These are phyloP conservation scores for Plectrocnemia conspersa DNA, from an alignment of 1,140 invertebrate genomes.

Conservation along the genomic window DNA sequence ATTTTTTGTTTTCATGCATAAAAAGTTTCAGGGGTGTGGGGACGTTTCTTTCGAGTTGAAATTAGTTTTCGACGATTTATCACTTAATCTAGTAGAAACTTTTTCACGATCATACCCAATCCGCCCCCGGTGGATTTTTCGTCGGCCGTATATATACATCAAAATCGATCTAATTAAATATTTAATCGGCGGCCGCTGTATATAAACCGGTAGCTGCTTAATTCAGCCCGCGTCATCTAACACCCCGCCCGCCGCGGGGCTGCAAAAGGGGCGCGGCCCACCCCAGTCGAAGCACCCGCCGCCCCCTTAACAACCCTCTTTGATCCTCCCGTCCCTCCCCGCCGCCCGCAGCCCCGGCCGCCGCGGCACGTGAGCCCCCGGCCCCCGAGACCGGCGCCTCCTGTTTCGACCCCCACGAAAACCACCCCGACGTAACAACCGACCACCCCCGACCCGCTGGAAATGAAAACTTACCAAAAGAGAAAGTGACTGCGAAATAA, in stretches of 20 bases:
- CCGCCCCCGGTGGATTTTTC: not conserved
- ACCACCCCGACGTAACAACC: not conserved
- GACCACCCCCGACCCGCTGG: not conserved
- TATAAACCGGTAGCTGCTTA: conserved; percentile 32
- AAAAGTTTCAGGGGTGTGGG: no score
- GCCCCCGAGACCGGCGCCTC: no score
- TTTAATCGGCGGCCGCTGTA: conserved; percentile 34
- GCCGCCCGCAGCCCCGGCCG: not conserved
- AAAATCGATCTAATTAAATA: conserved; percentile 35
- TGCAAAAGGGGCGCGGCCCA: not conserved
- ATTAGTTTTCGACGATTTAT: no score
- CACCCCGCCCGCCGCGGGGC: no score
- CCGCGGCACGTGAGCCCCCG: conserved; percentile 13
- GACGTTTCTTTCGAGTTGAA: no score
- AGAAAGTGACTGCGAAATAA: conserved; percentile 15
- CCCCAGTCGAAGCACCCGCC: conserved; percentile 7
- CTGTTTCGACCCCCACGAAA: not conserved
- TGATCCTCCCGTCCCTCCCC: not conserved
- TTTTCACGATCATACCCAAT: conserved; percentile 1
- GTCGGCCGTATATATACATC: conserved; percentile 28
- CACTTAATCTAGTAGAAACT: no score
- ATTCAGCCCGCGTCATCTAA: conserved; percentile 16
- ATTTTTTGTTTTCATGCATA: no score
- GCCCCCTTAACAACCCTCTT: not conserved
- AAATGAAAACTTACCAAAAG: conserved; percentile 23